phyloP scores from a whole-genome alignment of 2,797 vertebrate genomes.

The Sitta carolinensis region DNA sequence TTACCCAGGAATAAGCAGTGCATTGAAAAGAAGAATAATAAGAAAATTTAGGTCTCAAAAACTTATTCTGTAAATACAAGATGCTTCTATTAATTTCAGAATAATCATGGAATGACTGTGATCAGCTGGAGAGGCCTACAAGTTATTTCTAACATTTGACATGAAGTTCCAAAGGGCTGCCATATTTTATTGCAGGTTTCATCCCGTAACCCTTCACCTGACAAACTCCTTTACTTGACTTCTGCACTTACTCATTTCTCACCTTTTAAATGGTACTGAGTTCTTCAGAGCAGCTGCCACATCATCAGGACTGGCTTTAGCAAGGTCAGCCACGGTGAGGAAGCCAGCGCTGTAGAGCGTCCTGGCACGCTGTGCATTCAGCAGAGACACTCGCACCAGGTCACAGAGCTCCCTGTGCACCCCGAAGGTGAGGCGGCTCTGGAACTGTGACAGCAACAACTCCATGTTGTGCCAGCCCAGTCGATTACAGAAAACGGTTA shows the following conservation, averaged over 20 bases:
- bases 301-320: slow-evolving; percentile 80
- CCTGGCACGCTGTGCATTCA: slow-evolving; percentile 90
- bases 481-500: slow-evolving; percentile 92
- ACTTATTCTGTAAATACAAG: not conserved
- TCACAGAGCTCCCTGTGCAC: slow-evolving; percentile 94
- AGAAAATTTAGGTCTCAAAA: not conserved
- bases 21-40: not conserved
- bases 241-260: not conserved
- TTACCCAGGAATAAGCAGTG: not conserved
- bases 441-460: slow-evolving; percentile 92
- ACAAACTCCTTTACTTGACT: not conserved
- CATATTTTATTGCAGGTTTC: not conserved
- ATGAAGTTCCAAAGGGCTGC: not conserved
- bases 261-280: slow-evolving; percentile 95
- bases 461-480: slow-evolving; percentile 98
- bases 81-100: not conserved
- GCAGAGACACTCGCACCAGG: slow-evolving; percentile 89
- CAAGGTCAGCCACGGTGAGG: slow-evolving; percentile 89
- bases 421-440: slow-evolving; percentile 95
- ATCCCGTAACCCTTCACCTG: not conserved
- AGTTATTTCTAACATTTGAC: not conserved
- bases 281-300: slow-evolving; percentile 88
- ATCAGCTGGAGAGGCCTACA: not conserved
- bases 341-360: slow-evolving; percentile 86
- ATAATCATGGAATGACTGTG: not conserved